Conservation (phyloP, 2,888 invertebrate genomes). For the Gari tellinella region DNA sequence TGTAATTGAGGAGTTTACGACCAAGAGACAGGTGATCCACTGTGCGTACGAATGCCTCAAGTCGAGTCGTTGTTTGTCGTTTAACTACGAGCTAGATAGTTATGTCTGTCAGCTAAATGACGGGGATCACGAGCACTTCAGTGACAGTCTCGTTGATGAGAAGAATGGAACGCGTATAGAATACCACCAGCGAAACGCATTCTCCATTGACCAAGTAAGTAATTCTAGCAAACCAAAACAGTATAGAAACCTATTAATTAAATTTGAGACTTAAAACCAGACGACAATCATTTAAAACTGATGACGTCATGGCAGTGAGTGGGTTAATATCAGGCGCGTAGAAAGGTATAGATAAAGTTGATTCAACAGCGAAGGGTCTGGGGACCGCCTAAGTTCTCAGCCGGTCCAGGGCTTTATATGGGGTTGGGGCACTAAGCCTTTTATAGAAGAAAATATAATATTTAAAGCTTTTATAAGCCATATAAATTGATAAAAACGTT, state of each 20-base stretch:
- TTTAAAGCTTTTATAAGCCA: no score
- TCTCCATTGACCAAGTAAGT: conserved; percentile 71
- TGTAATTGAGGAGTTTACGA: conserved; percentile 59
- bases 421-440: no score
- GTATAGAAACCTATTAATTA: background rate
- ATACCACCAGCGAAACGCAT: conserved; percentile 73
- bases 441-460: no score
- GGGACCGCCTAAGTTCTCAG: no score
- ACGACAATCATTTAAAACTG: no score
- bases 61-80: conserved; percentile 69
- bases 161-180: conserved; percentile 37
- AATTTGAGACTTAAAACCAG: background rate
- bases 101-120: conserved; percentile 75
- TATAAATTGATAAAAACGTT: no score
- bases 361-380: no score
- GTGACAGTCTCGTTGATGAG: conserved; percentile 44
- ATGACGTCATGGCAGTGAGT: no score
- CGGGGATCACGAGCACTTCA: conserved; percentile 67
- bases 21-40: conserved; percentile 68
- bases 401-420: no score
- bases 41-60: conserved; percentile 78
- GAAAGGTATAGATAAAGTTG: no score
- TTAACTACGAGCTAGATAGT: conserved; percentile 68
- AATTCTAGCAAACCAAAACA: no score
- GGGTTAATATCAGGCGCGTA: no score